A percentile compares a stretch with the other conserved stretches of the same genome.
These are phyloP conservation scores for Mylabris phalerata DNA, from an alignment of 1,140 invertebrate species.

Conservation along the genomic window DNA sequence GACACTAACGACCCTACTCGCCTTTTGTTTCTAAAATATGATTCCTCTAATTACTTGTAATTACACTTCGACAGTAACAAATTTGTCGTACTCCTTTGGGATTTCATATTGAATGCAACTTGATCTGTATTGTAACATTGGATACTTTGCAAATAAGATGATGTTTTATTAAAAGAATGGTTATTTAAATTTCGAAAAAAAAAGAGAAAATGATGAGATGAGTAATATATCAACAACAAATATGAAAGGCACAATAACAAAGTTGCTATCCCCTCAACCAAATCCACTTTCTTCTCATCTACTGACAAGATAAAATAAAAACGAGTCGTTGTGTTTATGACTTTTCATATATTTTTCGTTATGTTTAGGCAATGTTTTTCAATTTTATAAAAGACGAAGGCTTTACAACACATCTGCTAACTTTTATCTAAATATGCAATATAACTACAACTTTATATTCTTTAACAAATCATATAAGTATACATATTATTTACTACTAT, in stretches of 20 bases:
- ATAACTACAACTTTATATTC: not conserved
- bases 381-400: slow-evolving; percentile 14
- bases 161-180: not conserved
- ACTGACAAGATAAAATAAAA: slow-evolving; percentile 6
- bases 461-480: no score
- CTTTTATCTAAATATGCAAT: slow-evolving; percentile 12
- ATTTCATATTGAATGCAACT: slow-evolving; percentile 12
- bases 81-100: slow-evolving; percentile 16
- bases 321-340: slow-evolving; percentile 12
- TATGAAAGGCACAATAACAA: no score
- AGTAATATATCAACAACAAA: no score
- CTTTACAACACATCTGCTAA: slow-evolving; percentile 4
- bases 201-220: no score
- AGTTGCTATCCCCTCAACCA: no score
- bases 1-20: slow-evolving; percentile 30
- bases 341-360: slow-evolving; percentile 18
- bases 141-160: not conserved
- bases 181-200: not conserved
- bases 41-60: slow-evolving; percentile 31
- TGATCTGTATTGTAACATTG: not conserved
- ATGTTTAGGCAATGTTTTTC: slow-evolving; percentile 23
- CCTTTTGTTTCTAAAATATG: slow-evolving; percentile 33
- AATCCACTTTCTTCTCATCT: slow-evolving; percentile 2
- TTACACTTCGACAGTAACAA: slow-evolving; percentile 26
- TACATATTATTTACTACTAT: no score